Evolutionary conservation across 2,797 vertebrate genomes (phyloP).

Genomic region (Phataginus tetradactyla): DNA sequence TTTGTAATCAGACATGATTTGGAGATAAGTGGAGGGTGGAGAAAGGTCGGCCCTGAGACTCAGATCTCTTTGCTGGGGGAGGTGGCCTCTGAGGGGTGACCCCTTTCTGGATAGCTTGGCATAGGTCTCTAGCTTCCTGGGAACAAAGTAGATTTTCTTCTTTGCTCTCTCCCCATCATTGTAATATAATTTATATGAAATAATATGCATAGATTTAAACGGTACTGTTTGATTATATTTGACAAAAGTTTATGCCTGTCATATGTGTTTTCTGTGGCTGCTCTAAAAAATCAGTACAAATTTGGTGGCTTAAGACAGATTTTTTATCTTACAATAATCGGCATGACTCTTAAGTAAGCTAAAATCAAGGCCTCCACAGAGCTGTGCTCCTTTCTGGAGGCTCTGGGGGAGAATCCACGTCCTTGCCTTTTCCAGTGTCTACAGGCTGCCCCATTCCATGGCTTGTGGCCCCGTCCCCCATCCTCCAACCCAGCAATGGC

Average conservation of each 20-base stretch:
- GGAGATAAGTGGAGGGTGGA: conserved; percentile 1
- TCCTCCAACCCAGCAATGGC: not conserved
- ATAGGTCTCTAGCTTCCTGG: not conserved
- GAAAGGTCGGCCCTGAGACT: not conserved
- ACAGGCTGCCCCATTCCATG: not conserved
- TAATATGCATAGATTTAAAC: not conserved
- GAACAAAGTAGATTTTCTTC: not conserved
- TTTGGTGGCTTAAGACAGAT: not conserved
- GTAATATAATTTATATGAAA: not conserved
- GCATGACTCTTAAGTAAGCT: not conserved
- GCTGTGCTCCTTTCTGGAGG: not conserved
- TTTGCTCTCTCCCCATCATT: not conserved
- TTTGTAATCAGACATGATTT: not conserved
- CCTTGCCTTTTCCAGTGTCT: not conserved
- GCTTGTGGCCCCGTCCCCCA: not conserved
- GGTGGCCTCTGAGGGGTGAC: not conserved
- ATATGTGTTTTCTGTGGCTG: not conserved
- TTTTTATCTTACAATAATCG: not conserved
- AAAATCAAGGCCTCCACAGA: not conserved
- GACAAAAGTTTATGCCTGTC: not conserved
- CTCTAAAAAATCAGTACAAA: not conserved
- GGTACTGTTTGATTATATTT: not conserved
- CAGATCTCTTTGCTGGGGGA: not conserved
- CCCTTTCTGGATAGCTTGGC: not conserved
- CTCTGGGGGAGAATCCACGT: not conserved